Evolutionary conservation across 2,888 invertebrate genomes (phyloP), one percentile per base, ranked within the genome.

Genomic region (Diplazon laetatorius): DNA sequence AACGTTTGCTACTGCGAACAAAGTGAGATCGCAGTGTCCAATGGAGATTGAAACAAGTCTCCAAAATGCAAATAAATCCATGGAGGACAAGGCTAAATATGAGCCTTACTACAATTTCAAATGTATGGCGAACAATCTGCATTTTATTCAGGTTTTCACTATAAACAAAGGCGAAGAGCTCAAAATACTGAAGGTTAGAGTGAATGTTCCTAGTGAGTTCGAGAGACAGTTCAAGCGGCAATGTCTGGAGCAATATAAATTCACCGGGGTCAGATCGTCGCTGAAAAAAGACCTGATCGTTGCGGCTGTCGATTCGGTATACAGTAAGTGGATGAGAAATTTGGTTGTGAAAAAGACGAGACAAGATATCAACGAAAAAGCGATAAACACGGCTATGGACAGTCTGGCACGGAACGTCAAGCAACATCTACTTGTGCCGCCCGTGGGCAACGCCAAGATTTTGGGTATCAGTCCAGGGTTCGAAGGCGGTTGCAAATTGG

Each of bases 401-500:
- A 96, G 97, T 3, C 98, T 98, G 90, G 95, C 95, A 0, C 93
- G 93, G 2, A 98, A 98, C 91, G 91, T 98, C 18, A 96, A 96
- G 86, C 95, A 96, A 84, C 93, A 98, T 66, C 92, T 98, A 5
- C 91, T 98, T 10, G 94, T 94, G 55, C 94, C 96, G n/a, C 98
- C 98, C 0, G 92, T 97, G 87, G 97, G 96, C 39, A 94, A 95
- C 88, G 92, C 93, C n/a, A n/a, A n/a, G 5, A 95, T 98, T 74
- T 92, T 97, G 25, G 98, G 97, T 0, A 93, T 98, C 63, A 98
- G 98, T 92, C 98, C 98, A 0, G 98, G 98, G 0, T 98, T 95
- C 88, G 92, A 91, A 80, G 95, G 97, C 87, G 98, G 98, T 0
- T 98, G 98, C 89, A 98, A 98, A 93, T 91, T 96, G 46, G 98